Evolutionary conservation across 2,113 vertebrate genomes (phyloP).

Genomic region (Leucosticte australis): DNA sequence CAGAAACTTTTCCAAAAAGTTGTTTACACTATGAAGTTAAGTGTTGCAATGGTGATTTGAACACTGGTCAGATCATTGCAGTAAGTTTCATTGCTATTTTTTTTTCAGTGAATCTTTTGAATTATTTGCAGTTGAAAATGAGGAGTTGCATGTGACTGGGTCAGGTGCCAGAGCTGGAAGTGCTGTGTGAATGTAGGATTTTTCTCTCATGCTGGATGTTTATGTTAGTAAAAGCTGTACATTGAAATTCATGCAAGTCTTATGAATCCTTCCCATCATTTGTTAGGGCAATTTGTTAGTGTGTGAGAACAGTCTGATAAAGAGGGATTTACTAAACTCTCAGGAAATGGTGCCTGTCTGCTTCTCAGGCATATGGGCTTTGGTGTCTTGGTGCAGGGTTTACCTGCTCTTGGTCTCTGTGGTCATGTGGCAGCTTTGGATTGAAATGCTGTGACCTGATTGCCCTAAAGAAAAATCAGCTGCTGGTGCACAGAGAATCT

Average conservation of each 20-base stretch:
- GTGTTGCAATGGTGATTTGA: background rate
- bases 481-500: background rate
- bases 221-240: background rate
- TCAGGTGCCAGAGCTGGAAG: background rate
- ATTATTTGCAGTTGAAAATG: background rate
- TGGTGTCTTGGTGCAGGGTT: background rate
- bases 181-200: background rate
- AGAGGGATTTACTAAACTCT: background rate
- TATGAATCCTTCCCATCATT: background rate
- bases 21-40: slow-evolving; percentile 40
- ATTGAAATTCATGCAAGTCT: background rate
- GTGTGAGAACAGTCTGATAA: background rate
- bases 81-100: slow-evolving; percentile 4
- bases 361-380: background rate
- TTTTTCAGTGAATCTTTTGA: background rate
- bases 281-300: background rate
- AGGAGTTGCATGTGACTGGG: background rate
- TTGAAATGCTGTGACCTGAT: background rate
- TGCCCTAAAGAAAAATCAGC: background rate
- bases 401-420: background rate
- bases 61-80: background rate
- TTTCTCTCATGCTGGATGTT: background rate
- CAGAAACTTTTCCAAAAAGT: background rate
- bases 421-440: background rate
- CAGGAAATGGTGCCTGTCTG: background rate